These are phyloP conservation scores for Sternarchorhynchus goeldii DNA, from an alignment of 2,797 vertebrate species.

Conservation along the genomic window DNA sequence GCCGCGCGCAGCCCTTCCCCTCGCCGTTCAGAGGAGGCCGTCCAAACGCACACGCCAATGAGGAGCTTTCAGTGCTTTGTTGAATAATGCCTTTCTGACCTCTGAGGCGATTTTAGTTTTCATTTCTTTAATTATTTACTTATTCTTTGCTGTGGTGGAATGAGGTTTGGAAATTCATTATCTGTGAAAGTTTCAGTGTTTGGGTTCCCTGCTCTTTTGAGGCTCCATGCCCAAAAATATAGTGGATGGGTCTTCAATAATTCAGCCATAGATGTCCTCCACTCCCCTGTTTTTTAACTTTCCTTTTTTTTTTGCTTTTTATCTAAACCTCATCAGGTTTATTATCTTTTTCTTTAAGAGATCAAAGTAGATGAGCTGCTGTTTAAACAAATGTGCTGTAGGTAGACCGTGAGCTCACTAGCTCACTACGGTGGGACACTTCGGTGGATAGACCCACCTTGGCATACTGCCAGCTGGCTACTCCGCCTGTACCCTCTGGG, in stretches of 20 bases:
- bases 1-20: conserved; percentile 4
- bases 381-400: too few relatives aligned
- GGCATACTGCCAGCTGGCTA: conserved; percentile 13
- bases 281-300: conserved; percentile 39
- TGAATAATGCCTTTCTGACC: conserved; percentile 14
- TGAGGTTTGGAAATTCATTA: conserved; percentile 45
- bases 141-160: conserved; percentile 7
- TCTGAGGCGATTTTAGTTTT: conserved; percentile 5
- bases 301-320: not conserved
- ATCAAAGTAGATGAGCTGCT: too few relatives aligned
- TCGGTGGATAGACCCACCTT: not conserved
- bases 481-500: conserved; percentile 7
- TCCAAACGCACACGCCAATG: conserved; percentile 12
- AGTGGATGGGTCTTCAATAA: conserved; percentile 37
- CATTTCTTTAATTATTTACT: not conserved
- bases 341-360: not conserved
- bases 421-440: not conserved
- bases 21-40: not conserved
- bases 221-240: conserved; percentile 29
- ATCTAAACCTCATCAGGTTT: not conserved
- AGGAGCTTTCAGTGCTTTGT: conserved; percentile 22
- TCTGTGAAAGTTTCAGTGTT: conserved; percentile 9
- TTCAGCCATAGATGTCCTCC: conserved; percentile 13
- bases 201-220: conserved; percentile 18
- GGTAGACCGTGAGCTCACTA: too few relatives aligned